Base-by-base conservation (phyloP, 2,888 invertebrate species). In the Beris morrisii region DNA sequence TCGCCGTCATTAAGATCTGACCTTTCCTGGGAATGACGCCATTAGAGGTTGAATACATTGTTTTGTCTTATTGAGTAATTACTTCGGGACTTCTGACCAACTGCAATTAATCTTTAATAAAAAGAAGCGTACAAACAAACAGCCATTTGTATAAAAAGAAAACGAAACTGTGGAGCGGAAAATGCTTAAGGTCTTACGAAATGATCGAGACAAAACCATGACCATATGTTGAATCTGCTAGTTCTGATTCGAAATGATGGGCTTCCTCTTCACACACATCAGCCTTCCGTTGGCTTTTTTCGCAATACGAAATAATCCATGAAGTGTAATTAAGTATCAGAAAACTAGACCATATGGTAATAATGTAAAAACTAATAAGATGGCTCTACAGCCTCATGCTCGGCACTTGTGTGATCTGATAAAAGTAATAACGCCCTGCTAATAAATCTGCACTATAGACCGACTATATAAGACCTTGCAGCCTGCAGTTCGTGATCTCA, bases 331-430 rank as follows among this genome's bases (percentile, higher is more conserved):
- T 38, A 61, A 32, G 50, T 12, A 61, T n/a, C 46, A 50, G 22
- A 15, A 50, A 50, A 61, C 38, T 61, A 52, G 61, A 52, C 50
- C 61, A 61, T 52, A 61, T 61, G 61, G 61, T 50, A 32, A 61
- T 52, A 38, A 52, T 50, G 32, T 32, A 31, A 54, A 54, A 54
- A 52, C 15, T 52, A 22, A 12, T 11, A 52, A 54, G 54, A 54
- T 54, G 54, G 28, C 54, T 54, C 54, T n/a, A 30, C 54, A 54
- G 15, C 4, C 22, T 9, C 52, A 22, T 22, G 22, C 22, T 52
- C 38, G 38, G 38, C 9, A 38, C 38, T 38, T 38, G 38, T 38
- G 38, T 9, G 38, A 38, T 38, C 9, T 22, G 22, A 22, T 22
- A 22, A 48, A 13, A 6, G n/a, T 48, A 12, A 3, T 48, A 12